Conservation (phyloP, 2,113 vertebrate species). For the Desmodus rotundus region DNA sequence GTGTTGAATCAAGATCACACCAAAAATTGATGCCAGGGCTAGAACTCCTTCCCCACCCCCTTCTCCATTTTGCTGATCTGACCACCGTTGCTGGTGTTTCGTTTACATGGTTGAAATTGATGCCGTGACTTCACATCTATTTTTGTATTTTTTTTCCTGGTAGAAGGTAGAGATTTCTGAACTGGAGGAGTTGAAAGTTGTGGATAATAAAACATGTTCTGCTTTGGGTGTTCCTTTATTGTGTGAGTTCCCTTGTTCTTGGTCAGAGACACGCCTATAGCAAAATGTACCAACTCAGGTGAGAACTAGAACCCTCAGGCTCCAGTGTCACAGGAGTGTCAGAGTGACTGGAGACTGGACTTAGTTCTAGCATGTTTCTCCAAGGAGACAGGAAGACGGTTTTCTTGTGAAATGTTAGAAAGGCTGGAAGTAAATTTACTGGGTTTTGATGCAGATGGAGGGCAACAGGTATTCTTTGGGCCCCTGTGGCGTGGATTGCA, state of each 20-base stretch:
- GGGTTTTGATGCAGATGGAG: background rate
- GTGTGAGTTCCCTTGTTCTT: background rate
- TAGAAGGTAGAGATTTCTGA: background rate
- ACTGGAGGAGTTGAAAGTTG: background rate
- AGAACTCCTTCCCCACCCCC: background rate
- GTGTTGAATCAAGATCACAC: background rate
- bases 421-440: constrained; percentile 15
- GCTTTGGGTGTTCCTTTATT: background rate
- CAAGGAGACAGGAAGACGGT: background rate
- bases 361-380: constrained; percentile 32
- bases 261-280: constrained; percentile 24
- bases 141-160: background rate
- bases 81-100: background rate
- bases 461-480: background rate
- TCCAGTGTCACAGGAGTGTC: background rate
- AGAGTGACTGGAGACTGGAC: background rate
- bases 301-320: constrained; percentile 30
- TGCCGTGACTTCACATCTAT: background rate
- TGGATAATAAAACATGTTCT: background rate
- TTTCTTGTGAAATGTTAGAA: constrained; percentile 22
- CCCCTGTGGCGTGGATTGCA: background rate
- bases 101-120: background rate
- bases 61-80: background rate
- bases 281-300: background rate
- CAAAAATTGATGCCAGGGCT: background rate